These are phyloP conservation scores for Ochotona curzoniae DNA, from an alignment of 2,113 vertebrate species.

Conservation along the genomic window DNA sequence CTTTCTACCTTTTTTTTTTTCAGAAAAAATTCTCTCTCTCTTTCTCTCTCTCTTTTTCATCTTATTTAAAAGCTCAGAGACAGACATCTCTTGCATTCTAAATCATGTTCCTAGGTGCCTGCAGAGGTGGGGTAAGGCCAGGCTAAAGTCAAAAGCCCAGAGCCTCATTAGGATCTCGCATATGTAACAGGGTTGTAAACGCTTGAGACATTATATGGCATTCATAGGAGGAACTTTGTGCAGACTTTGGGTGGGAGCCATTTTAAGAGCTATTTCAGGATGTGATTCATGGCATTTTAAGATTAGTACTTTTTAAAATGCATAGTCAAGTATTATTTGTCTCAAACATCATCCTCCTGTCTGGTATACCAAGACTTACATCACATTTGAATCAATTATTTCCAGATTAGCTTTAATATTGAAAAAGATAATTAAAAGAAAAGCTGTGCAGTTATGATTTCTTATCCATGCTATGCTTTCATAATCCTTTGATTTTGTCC, in stretches of 20 bases:
- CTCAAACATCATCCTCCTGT: conserved; percentile 16
- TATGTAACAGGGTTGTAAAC: no score
- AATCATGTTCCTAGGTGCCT: no score
- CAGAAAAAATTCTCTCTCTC: no score
- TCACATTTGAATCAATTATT: conserved; percentile 56
- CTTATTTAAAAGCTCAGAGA: no score
- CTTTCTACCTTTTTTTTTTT: neutral
- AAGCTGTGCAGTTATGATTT: neutral
- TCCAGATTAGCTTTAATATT: conserved; percentile 25
- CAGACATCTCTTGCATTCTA: no score
- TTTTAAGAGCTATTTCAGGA: neutral
- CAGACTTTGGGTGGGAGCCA: neutral
- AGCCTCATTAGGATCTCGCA: no score
- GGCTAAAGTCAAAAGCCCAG: no score
- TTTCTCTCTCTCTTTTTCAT: no score
- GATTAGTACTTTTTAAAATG: conserved; percentile 43
- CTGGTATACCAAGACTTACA: conserved; percentile 1
- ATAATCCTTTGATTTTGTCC: neutral
- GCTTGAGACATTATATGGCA: no score
- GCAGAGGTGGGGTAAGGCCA: no score
- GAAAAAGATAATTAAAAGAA: neutral
- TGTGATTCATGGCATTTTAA: neutral
- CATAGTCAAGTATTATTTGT: conserved; percentile 56
- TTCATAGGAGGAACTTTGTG: no score
- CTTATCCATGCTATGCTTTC: no score